phyloP scores from a whole-genome alignment of 1,140 invertebrate genomes.

The Drosophila oshimai region DNA sequence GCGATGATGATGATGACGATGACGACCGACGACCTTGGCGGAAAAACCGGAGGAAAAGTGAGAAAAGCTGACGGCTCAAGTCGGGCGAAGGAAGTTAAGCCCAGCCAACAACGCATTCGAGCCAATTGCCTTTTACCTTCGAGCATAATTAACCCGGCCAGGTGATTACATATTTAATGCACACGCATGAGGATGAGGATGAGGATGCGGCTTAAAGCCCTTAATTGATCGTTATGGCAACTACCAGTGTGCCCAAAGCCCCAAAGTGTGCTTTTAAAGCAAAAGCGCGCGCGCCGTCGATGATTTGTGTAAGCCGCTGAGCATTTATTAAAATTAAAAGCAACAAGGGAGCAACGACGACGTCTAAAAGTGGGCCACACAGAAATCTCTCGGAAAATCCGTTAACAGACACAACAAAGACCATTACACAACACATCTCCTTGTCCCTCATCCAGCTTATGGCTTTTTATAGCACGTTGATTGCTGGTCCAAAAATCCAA shows the following conservation, averaged over 20 bases:
- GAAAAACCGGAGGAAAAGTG: background rate
- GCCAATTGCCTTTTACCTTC: constrained; percentile 55
- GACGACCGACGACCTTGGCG: background rate
- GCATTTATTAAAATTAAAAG: constrained; percentile 54
- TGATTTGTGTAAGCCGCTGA: constrained; percentile 29
- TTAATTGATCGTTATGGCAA: constrained; percentile 52
- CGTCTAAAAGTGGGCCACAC: constrained; percentile 15
- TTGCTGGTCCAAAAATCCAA: constrained; percentile 31
- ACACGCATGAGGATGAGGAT: no score
- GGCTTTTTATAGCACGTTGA: constrained; percentile 52
- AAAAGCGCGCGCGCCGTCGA: background rate
- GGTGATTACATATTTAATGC: constrained; percentile 49
- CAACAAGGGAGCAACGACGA: background rate
- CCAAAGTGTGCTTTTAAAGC: constrained; percentile 19
- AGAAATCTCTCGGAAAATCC: constrained; percentile 29
- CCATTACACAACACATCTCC: constrained; percentile 22
- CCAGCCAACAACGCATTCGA: constrained; percentile 33
- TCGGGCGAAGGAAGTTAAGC: constrained; percentile 21
- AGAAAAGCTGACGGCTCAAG: constrained; percentile 24
- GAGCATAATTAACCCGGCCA: constrained; percentile 52
- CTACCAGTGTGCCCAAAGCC: constrained; percentile 2
- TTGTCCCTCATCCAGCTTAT: constrained; percentile 19
- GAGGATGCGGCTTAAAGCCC: constrained; percentile 28
- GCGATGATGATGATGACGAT: constrained; percentile 9
- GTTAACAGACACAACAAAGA: constrained; percentile 58